Conservation (phyloP, 64 coral and sea anemone species). For the Montipora cactus region DNA sequence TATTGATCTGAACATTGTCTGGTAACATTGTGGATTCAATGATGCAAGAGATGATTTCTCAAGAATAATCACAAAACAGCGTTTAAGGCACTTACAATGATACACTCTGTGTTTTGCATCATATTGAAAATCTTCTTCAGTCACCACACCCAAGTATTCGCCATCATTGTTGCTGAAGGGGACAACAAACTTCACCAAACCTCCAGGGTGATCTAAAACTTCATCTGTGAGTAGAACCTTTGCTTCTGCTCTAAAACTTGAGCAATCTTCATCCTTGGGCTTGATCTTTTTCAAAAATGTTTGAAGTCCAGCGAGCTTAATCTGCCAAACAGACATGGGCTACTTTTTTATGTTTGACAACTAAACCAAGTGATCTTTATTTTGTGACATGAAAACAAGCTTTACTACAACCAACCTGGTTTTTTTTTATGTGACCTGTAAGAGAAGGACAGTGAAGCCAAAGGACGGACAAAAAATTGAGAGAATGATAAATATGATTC, state of each 20-base stretch:
- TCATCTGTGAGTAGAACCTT: conserved; percentile 38
- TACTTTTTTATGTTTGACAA: background rate
- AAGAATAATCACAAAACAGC: too few species aligned
- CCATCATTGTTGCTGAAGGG: conserved; percentile 5
- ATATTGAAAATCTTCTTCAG: conserved; percentile 4
- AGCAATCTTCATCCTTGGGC: conserved; percentile 4
- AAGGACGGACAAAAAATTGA: too few species aligned
- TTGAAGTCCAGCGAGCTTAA: conserved; percentile 51
- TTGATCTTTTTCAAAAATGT: conserved; percentile 32
- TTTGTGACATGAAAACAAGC: too few species aligned
- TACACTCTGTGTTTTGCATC: background rate
- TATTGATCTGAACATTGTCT: too few species aligned
- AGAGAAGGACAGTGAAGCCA: too few species aligned
- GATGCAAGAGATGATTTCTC: too few species aligned
- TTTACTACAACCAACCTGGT: too few species aligned
- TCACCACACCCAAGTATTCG: background rate
- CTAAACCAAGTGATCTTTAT: too few species aligned
- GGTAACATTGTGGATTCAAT: too few species aligned
- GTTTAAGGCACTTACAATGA: background rate
- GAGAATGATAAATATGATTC: too few species aligned
- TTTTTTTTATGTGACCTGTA: too few species aligned
- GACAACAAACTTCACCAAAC: conserved; percentile 20
- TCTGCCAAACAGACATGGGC: background rate
- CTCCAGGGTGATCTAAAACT: background rate
- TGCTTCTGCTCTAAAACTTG: conserved; percentile 35